Evolutionary conservation across 2,888 invertebrate genomes (phyloP), one percentile per base, ranked within the genome.

Genomic region (Deilephila porcellus): DNA sequence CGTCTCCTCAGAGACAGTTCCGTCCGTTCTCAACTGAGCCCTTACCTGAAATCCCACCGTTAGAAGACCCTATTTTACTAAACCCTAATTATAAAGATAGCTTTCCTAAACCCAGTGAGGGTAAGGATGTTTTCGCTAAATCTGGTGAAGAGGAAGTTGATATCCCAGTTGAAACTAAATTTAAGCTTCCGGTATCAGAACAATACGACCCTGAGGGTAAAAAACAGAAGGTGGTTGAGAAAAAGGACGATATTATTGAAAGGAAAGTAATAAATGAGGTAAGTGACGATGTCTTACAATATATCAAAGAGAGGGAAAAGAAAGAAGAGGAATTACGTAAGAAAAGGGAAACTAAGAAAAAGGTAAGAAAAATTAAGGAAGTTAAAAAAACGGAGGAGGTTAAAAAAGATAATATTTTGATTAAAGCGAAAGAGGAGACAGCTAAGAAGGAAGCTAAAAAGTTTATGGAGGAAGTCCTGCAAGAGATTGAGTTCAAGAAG

Each of bases 21-120:
- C 82, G 91, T 60, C 90, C 93, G 0, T 93, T 91, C 74, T 91
- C 93, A 0, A 90, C 90, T 11, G 90, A 93, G 79, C 90, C 92
- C 1, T 71, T 89, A 2, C 75, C 80, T 0, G 86, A 86, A 72
- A 80, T 93, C 0, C 91, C 92, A 0, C 84, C 89, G 20, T 62
- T 93, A 75, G 93, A 94, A 81, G 87, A 90, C 0, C 93, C 94
- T 29, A 90, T 93, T 3, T 91, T 93, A 59, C 80, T 93, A 0
- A 92, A 93, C 52, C 88, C 91, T 32, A 80, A 86, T 62, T 91
- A 90, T 71, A 82, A 87, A 60, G 92, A 94, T 79, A 83, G 84
- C 6, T 91, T 92, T 59, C 83, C 82, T 2, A 77, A 67, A 52
- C 74, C 76, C 74, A 53, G 79, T 60, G 79, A 84, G 60, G 84